A percentile compares a stretch with the other conserved stretches of the same genome.
phyloP scores from a whole-genome alignment of 2,888 invertebrate species.

The Magallana nippona region DNA sequence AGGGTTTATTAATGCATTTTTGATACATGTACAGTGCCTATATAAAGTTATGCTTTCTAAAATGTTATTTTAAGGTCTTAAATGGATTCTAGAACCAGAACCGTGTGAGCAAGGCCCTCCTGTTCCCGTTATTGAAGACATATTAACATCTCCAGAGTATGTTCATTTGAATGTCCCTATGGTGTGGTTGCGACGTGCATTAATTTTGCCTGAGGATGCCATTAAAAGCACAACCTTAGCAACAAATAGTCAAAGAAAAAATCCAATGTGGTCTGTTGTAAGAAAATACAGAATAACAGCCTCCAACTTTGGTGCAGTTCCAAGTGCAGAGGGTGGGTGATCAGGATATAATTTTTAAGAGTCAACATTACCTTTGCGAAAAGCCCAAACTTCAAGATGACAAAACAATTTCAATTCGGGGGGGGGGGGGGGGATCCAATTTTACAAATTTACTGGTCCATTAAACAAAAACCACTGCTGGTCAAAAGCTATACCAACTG shows the following conservation, averaged over 20 bases:
- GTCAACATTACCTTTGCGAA: background rate
- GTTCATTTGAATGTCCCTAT: background rate
- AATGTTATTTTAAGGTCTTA: background rate
- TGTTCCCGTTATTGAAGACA: conserved; percentile 1
- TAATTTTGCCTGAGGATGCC: background rate
- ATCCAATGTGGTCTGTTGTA: conserved; percentile 4
- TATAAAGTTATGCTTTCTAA: no score
- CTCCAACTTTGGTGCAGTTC: conserved; percentile 19
- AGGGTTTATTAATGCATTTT: no score
- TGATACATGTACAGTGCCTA: no score
- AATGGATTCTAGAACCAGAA: conserved; percentile 15
- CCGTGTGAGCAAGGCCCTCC: conserved; percentile 2
- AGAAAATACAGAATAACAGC: conserved; percentile 1
- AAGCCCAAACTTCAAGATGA: no score
- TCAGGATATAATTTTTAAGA: background rate
- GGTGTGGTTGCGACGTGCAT: background rate
- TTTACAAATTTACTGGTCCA: no score
- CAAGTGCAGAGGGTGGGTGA: background rate
- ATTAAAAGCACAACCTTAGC: background rate
- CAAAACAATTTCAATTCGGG: no score
- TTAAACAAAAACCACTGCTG: no score
- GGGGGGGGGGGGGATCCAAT: no score
- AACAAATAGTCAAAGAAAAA: background rate
- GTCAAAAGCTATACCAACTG: no score
- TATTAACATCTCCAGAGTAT: background rate